Base-by-base conservation (phyloP, 2,888 invertebrate genomes). In the Gymnocheta viridis region DNA sequence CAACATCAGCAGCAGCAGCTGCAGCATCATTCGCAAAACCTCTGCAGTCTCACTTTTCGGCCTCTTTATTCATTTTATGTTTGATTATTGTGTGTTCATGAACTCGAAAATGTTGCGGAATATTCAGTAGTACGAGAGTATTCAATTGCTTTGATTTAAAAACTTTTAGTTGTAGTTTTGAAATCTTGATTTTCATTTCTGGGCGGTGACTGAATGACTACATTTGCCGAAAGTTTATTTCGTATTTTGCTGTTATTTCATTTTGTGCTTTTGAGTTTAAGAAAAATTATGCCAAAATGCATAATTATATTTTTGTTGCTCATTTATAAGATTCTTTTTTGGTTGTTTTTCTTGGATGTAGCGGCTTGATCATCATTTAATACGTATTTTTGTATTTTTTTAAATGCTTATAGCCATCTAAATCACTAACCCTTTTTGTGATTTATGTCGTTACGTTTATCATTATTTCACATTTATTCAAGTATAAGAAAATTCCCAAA, bases 221-320 rank as follows among this genome's bases (percentile, higher is more conserved):
- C 70, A 79, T 82, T 85, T 74, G 74, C 81, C 76, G 62, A 49
- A 32, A 35, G 19, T 79, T 78, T 60, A 51, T 78, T 58, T 69
- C 64, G 12, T 7, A 56, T 58, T 74, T 69, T 60, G 44, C 41
- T 60, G 22, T 47, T 24, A 14, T 56, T 32, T 69, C 54, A n/a
- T 78, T 38, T 54, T 82, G 47, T 58, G 32, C 41, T 70, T 80
- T 81, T 12, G 49, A 49, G 38, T 77, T 81, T 69, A 81, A 64
- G 67, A 85, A 82, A 90, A 90, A 88, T 91, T 89, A 89, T 89
- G 87, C 88, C 88, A 87, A 88, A 88, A 87, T 90, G 88, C 88
- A 88, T 90, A 91, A 91, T 90, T 90, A 91, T 91, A n/a, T 89
- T 47, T 17, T 51, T 73, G 38, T 67, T 60, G 27, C 47, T 60